phyloP scores from a whole-genome alignment of 2,113 vertebrate genomes.

The Zosterops japonicus region DNA sequence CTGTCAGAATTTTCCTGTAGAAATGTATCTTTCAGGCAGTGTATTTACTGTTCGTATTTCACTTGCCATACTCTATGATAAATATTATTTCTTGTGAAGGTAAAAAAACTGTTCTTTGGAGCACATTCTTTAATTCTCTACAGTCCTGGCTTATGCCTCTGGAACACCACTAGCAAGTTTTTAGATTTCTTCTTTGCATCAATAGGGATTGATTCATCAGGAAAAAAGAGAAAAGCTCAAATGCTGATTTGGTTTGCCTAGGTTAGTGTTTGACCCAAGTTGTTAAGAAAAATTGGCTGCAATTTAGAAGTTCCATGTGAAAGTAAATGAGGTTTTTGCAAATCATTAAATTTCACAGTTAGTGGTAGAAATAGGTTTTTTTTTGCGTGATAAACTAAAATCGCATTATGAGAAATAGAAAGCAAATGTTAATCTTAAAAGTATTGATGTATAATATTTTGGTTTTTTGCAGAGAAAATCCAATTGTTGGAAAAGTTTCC shows the following conservation, averaged over 20 bases:
- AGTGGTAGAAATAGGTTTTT: not conserved
- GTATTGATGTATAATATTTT: not conserved
- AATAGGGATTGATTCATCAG: not conserved
- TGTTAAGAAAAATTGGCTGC: not conserved
- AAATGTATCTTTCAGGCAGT: not conserved
- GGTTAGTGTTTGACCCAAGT: not conserved
- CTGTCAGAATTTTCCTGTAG: not conserved
- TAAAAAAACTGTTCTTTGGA: not conserved
- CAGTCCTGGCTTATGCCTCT: not conserved
- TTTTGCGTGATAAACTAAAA: not conserved
- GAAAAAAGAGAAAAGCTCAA: not conserved
- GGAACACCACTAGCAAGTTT: not conserved
- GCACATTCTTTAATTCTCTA: not conserved
- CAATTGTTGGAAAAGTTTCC: conserved; percentile 90
- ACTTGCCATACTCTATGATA: not conserved
- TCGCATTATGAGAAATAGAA: not conserved
- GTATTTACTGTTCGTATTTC: not conserved
- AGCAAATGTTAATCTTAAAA: not conserved
- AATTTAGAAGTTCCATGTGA: not conserved
- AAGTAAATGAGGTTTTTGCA: not conserved
- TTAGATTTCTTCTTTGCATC: not conserved
- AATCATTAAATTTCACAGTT: not conserved
- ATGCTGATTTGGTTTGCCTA: not conserved
- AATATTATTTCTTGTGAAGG: not conserved
- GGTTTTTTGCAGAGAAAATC: conserved; percentile 85